Evolutionary conservation across 2,113 vertebrate species (phyloP), one percentile per base, ranked within the genome.

Genomic region (Lates calcarifer): DNA sequence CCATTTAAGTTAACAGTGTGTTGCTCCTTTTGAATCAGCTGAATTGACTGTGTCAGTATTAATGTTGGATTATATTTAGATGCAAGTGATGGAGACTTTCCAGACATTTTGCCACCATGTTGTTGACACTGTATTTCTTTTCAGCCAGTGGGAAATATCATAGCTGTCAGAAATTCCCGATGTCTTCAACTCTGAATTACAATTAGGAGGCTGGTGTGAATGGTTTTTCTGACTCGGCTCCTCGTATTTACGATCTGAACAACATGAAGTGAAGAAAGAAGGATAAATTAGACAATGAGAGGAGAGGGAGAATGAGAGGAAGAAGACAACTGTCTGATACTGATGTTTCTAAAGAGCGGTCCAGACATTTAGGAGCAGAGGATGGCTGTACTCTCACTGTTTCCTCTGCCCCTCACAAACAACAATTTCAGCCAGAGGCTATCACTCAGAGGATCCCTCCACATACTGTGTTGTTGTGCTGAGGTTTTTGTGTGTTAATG

Each of bases 341-440:
- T 58, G 84, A 71, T 66, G 45, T 76, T 77, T 72, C 49, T 56
- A 69, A 81, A 83, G 68, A 87, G 51, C 66, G 73, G 82, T 70
- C 37, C 69, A 80, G 57, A 86, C 49, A 58, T 71, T 81, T 62
- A 33, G 43, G 61, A 71, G 78, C 20, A 83, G 71, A 75, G 58
- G 70, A 37, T 24, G 26, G 41, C 68, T 76, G n/a, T 43, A 75
- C 70, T 67, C 63, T 72, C 67, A 63, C 77, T 83, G 86, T 84
- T 90, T 85, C 85, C 85, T 83, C 77, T 80, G 70, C 75, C 78
- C 83, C 79, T 84, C 70, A 51, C 79, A 79, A 73, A 71, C 68
- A 83, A 78, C 84, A 85, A 92, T 84, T 83, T 87, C 86, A 91
- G 87, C 85, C 68, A 60, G 77, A 87, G 81, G 89, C 82, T 29